Evolutionary conservation across 2,797 vertebrate genomes (phyloP).

Genomic region (Apogon hyalosoma): DNA sequence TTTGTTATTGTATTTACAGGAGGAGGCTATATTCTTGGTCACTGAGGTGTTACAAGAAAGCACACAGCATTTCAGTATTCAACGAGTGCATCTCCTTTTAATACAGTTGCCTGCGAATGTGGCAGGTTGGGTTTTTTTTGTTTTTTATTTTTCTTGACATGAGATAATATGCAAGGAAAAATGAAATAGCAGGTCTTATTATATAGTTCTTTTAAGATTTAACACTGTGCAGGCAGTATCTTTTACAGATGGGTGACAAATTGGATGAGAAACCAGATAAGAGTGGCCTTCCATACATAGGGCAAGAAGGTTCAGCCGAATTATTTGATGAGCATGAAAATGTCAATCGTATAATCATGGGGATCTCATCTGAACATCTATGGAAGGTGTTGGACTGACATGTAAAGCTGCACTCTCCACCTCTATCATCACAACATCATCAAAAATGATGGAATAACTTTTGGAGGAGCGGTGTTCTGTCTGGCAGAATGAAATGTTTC

Average conservation of each 20-base stretch:
- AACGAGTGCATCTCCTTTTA: constrained; percentile 30
- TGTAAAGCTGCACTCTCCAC: too few relatives aligned
- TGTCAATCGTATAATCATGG: too few relatives aligned
- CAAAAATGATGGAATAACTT: too few relatives aligned
- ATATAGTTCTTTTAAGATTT: constrained; percentile 16
- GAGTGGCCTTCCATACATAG: background rate
- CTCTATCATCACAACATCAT: too few relatives aligned
- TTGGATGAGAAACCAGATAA: background rate
- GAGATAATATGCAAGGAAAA: constrained; percentile 11
- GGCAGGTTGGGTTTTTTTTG: background rate
- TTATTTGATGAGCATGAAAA: too few relatives aligned
- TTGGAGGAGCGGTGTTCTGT: too few relatives aligned
- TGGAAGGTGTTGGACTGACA: too few relatives aligned
- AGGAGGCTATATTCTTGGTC: constrained; percentile 43
- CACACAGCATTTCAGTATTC: constrained; percentile 23
- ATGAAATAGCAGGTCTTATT: constrained; percentile 8
- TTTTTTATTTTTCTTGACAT: constrained; percentile 3
- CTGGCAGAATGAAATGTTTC: too few relatives aligned
- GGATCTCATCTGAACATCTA: too few relatives aligned
- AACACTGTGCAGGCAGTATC: background rate
- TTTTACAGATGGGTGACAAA: background rate
- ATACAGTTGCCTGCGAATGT: constrained; percentile 20
- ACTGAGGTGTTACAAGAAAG: constrained; percentile 48
- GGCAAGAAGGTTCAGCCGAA: too few relatives aligned
- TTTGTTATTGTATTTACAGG: constrained; percentile 46